Conservation (phyloP, 2,888 invertebrate genomes). For the Gordius sp. region DNA sequence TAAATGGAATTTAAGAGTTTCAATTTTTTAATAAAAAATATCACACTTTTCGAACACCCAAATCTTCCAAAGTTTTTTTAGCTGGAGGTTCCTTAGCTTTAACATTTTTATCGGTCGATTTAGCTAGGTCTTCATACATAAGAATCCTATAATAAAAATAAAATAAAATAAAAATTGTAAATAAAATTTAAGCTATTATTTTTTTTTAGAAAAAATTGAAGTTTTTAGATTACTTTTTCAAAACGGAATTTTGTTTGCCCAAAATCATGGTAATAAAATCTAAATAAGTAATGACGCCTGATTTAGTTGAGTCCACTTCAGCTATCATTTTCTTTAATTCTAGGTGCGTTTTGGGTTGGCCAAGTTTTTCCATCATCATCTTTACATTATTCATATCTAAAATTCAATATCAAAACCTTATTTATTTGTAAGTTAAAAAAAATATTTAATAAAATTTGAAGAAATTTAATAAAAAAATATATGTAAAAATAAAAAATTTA, state of each 20-base stretch:
- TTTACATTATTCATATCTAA: constrained; percentile 66
- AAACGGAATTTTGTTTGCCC: constrained; percentile 4
- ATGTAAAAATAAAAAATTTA: not conserved
- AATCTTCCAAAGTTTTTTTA: not conserved
- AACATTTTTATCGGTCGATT: not conserved
- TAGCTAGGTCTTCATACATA: not conserved
- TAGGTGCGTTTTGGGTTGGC: constrained; percentile 77
- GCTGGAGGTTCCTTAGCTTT: not conserved
- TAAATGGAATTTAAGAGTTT: too few relatives aligned
- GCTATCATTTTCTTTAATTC: constrained; percentile 77
- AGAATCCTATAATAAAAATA: not conserved
- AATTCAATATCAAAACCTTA: too few relatives aligned
- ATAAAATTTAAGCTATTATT: not conserved
- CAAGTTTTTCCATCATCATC: constrained; percentile 79
- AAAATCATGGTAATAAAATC: constrained; percentile 1
- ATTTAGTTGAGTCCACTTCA: constrained; percentile 28
- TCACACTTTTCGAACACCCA: not conserved
- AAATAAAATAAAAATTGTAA: not conserved
- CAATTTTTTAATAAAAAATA: not conserved
- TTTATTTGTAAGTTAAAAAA: too few relatives aligned
- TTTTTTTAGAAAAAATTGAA: not conserved
- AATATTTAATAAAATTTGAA: too few relatives aligned
- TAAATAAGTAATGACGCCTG: not conserved
- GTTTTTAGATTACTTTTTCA: constrained; percentile 5
- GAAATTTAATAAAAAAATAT: not conserved